phyloP scores from a whole-genome alignment of 2,888 invertebrate genomes.

The Scrobipalpa atriplicella region DNA sequence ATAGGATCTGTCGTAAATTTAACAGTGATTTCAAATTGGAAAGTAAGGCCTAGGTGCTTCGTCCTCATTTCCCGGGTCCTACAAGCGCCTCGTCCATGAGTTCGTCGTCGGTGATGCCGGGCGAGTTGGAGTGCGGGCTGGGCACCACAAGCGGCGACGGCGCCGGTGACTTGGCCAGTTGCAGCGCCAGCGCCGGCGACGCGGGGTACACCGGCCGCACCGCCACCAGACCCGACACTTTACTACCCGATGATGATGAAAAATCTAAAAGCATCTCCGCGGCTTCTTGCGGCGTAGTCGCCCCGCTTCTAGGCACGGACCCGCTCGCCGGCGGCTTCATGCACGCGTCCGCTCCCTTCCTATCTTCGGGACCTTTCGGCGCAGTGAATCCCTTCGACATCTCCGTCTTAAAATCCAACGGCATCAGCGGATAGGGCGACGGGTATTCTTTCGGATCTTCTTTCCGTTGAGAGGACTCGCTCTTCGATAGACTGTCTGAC shows the following conservation, averaged over 20 bases:
- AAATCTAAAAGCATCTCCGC: constrained; percentile 87
- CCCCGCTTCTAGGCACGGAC: constrained; percentile 68
- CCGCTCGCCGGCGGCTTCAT: constrained; percentile 77
- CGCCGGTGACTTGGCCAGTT: constrained; percentile 90
- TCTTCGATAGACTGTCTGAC: constrained; percentile 67
- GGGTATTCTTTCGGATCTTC: constrained; percentile 71
- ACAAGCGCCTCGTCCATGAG: constrained; percentile 94
- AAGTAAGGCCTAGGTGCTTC: background rate
- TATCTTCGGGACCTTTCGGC: constrained; percentile 73
- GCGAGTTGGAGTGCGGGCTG: constrained; percentile 87
- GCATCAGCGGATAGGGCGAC: constrained; percentile 65
- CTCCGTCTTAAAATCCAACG: constrained; percentile 75
- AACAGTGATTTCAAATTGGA: background rate
- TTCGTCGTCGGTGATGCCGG: constrained; percentile 94
- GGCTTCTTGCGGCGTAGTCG: constrained; percentile 82
- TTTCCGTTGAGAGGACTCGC: constrained; percentile 67
- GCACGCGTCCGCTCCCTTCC: constrained; percentile 73
- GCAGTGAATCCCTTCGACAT: constrained; percentile 74
- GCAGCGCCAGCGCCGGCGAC: constrained; percentile 88
- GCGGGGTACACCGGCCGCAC: constrained; percentile 82
- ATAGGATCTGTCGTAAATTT: background rate
- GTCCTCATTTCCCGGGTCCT: constrained; percentile 87
- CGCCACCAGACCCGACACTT: constrained; percentile 79
- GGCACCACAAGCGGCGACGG: constrained; percentile 87
- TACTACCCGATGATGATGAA: constrained; percentile 83